A percentile compares a stretch with the other conserved stretches of the same genome.
Conservation (phyloP, 2,888 invertebrate species). For the Drosophila histrio region DNA sequence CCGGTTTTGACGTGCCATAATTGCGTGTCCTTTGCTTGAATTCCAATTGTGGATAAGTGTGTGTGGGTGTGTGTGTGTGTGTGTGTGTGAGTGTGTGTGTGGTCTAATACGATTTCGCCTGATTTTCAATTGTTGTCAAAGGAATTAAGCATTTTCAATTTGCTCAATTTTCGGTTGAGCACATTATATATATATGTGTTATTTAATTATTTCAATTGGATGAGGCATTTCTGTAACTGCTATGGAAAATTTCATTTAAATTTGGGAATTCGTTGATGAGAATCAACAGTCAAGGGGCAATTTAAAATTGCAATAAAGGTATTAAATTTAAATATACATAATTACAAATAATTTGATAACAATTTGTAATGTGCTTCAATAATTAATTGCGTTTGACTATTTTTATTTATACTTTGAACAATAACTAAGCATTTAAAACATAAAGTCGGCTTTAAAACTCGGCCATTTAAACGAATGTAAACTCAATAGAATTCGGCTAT, state of each 20-base stretch:
- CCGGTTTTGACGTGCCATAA: conserved; percentile 62
- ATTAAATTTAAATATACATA: background rate
- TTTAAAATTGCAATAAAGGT: background rate
- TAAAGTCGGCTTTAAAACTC: no score
- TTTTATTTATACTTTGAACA: background rate
- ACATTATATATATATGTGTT: conserved; percentile 18
- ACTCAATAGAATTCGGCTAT: no score
- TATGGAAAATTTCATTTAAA: background rate
- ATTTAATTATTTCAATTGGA: conserved; percentile 5
- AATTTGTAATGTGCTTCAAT: background rate
- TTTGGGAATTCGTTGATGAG: background rate
- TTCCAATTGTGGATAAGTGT: conserved; percentile 20
- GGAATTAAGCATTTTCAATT: conserved; percentile 38
- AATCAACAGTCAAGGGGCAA: background rate
- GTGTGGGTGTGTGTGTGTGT: conserved; percentile 4
- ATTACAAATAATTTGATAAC: background rate
- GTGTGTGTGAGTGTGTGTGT: background rate
- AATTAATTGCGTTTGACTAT: background rate
- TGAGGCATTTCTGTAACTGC: background rate
- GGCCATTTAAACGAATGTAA: no score
- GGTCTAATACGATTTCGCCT: conserved; percentile 27
- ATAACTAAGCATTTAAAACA: background rate
- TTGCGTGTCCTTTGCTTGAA: conserved; percentile 33
- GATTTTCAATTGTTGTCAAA: conserved; percentile 41
- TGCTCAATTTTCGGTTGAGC: conserved; percentile 15